Evolutionary conservation across 2,113 vertebrate species (phyloP), one percentile per base, ranked within the genome.

Genomic region (Ceyx melanurus): DNA sequence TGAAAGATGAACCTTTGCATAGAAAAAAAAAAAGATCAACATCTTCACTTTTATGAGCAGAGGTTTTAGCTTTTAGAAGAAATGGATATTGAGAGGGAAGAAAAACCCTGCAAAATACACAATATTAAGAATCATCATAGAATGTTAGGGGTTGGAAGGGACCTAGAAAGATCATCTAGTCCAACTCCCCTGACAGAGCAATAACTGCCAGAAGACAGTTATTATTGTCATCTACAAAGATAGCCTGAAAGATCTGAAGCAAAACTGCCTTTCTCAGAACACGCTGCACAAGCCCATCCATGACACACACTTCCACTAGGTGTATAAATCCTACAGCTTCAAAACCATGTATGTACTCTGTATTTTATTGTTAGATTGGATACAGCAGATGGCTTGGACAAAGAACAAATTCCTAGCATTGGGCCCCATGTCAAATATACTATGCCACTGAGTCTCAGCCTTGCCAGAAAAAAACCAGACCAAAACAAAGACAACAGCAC

Each of bases 61-160:
- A 74, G 83, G 80, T 88, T 82, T 81, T 67, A 81, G 46, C 40
- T 88, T 86, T 91, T 75, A 83, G 68, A 61, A 81, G n/a, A 14
- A 57, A 71, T 60, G 67, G 74, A 33, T 20, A 31, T 78, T 81
- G 73, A 83, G 45, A 81, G 31, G n/a, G 23, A 82, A 74, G 64
- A 87, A 85, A 82, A 76, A 6, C 21, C 7, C 46, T 45, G 50
- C 35, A 88, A 91, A 83, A 85, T 26, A 74, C 37, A 51, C 19
- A 81, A 53, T 26, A 74, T 83, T 86, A 86, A 62, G 50, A 37
- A 37, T 10, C 37, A 37, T 37, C 37, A 37, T 37, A 37, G 37
- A 37, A 37, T 37, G 37, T 37, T 37, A 37, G 37, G 37, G 37
- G 37, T 37, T 37, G 37, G 37, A 37, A 37, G 37, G 37, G 37